Evolutionary conservation across 2,797 vertebrate species (phyloP).

Genomic region (Pyrocephalus nanus): DNA sequence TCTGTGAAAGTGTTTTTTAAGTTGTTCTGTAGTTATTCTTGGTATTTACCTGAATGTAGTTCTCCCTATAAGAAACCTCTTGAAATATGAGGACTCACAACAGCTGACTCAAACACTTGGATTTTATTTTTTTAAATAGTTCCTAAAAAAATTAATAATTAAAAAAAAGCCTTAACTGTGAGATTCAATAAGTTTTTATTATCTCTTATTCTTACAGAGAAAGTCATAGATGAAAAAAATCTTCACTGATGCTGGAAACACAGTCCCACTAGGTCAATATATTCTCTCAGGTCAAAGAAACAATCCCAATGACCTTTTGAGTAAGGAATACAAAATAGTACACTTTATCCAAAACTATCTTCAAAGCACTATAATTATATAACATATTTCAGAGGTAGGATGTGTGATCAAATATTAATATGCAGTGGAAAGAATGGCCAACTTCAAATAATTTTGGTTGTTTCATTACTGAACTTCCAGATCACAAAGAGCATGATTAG

Average conservation of each 20-base stretch:
- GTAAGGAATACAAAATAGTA: not conserved
- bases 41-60: not conserved
- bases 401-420: not conserved
- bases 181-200: not conserved
- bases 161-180: not conserved
- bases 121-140: not conserved
- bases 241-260: not conserved
- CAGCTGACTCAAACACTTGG: not conserved
- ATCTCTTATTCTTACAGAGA: not conserved
- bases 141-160: accelerated
- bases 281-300: not conserved
- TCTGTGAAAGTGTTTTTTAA: not conserved
- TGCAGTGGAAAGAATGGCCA: not conserved
- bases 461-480: not conserved
- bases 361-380: not conserved
- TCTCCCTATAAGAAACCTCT: not conserved
- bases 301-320: not conserved
- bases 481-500: not conserved
- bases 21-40: not conserved
- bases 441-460: not conserved
- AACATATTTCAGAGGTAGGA: not conserved
- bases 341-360: not conserved
- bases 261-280: not conserved
- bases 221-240: not conserved
- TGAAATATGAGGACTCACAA: not conserved